phyloP scores from a whole-genome alignment of 2,797 vertebrate species.

The Sebastes itinus region DNA sequence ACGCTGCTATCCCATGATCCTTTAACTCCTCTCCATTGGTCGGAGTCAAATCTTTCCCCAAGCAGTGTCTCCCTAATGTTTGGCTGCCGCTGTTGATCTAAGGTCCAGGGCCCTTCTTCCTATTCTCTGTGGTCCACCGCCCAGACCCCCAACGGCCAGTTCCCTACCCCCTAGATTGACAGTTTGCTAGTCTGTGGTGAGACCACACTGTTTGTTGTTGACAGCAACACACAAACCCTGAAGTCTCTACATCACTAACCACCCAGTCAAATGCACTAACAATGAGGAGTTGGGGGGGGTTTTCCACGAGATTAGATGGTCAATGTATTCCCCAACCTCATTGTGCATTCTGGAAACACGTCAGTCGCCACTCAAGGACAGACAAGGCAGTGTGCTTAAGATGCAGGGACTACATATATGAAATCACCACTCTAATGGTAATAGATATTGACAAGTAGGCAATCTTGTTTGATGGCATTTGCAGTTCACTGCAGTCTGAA shows the following conservation, averaged over 20 bases:
- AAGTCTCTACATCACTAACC: constrained; percentile 46
- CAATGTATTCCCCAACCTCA: constrained; percentile 47
- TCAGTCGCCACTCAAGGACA: constrained; percentile 65
- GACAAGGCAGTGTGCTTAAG: constrained; percentile 31
- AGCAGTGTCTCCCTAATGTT: constrained; percentile 52
- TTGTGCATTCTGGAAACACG: constrained; percentile 57
- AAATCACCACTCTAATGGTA: constrained; percentile 53
- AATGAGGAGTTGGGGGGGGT: background rate
- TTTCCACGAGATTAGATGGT: constrained; percentile 15
- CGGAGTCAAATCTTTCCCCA: constrained; percentile 64
- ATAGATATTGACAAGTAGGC: constrained; percentile 60
- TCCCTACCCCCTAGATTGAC: constrained; percentile 37
- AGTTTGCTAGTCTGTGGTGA: constrained; percentile 24
- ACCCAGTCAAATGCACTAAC: constrained; percentile 36
- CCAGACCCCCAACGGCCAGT: constrained; percentile 28
- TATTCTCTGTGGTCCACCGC: constrained; percentile 41
- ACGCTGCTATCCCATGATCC: constrained; percentile 65
- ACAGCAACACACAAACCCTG: constrained; percentile 39
- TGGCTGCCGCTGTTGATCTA: constrained; percentile 39
- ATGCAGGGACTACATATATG: constrained; percentile 49
- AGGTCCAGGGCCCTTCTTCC: constrained; percentile 25
- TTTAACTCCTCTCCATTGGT: constrained; percentile 64
- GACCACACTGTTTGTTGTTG: constrained; percentile 41
- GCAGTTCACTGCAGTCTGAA: constrained; percentile 16
- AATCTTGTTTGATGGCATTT: constrained; percentile 44